phyloP scores from a whole-genome alignment of 1,140 invertebrate species.

The Bombus superbus region DNA sequence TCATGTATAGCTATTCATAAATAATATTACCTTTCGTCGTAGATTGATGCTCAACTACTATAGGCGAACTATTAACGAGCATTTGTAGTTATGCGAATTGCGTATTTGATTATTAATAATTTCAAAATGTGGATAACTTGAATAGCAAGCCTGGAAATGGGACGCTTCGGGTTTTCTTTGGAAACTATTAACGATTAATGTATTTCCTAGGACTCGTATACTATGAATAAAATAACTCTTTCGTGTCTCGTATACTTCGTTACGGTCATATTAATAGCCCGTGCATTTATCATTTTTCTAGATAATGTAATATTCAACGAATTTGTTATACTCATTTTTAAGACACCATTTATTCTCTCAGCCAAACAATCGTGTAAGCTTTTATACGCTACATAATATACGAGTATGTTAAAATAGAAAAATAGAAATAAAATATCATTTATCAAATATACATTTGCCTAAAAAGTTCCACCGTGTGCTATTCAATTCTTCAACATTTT shows the following conservation, averaged over 20 bases:
- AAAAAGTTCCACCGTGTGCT: no score
- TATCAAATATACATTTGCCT: no score
- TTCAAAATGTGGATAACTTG: background rate
- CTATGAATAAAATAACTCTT: background rate
- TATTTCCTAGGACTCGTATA: no score
- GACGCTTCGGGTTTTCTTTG: background rate
- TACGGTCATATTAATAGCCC: no score
- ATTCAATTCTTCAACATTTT: no score
- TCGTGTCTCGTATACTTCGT: background rate
- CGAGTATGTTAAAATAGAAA: background rate
- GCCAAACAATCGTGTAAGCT: no score
- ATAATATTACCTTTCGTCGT: background rate
- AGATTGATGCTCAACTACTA: background rate
- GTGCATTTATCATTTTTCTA: no score
- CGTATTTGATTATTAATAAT: background rate
- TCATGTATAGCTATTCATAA: slow-evolving; percentile 5
- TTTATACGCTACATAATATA: no score
- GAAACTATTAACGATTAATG: background rate
- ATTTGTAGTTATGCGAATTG: no score
- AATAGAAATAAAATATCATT: background rate
- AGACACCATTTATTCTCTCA: no score
- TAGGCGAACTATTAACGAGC: background rate
- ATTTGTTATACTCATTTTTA: no score
- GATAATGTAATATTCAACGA: no score
- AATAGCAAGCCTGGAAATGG: background rate